These are phyloP conservation scores for Calephelis nemesis DNA, from an alignment of 1,140 invertebrate genomes.

Conservation along the genomic window DNA sequence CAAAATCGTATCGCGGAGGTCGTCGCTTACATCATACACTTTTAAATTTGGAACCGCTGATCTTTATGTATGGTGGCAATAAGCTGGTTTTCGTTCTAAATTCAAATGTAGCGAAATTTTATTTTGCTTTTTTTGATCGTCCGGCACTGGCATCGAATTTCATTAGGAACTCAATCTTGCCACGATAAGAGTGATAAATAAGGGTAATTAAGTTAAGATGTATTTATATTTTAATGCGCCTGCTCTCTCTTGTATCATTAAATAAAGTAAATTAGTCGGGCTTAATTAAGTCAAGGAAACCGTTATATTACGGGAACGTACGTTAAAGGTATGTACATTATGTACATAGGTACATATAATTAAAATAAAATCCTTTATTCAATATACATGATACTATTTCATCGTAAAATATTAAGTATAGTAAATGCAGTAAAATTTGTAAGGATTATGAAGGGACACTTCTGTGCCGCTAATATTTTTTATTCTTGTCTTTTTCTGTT, in stretches of 20 bases:
- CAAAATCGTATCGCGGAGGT: conserved; percentile 50
- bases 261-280: not conserved
- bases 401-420: too few relatives aligned
- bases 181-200: not conserved
- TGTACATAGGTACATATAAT: too few relatives aligned
- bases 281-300: too few relatives aligned
- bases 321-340: too few relatives aligned
- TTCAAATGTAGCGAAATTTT: not conserved
- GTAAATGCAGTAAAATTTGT: too few relatives aligned
- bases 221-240: not conserved
- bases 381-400: too few relatives aligned
- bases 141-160: not conserved
- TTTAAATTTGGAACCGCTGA: conserved; percentile 16
- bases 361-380: too few relatives aligned
- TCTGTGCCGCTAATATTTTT: too few relatives aligned
- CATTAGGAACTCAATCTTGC: not conserved
- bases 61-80: conserved; percentile 4
- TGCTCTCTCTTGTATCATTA: not conserved
- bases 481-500: too few relatives aligned
- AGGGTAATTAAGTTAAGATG: not conserved
- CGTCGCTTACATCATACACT: conserved; percentile 39
- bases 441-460: too few relatives aligned
- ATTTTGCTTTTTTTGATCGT: not conserved
- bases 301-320: too few relatives aligned
- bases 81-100: conserved; percentile 7